A percentile compares a stretch with the other conserved stretches of the same genome.
These are phyloP conservation scores for Eristalis pertinax DNA, from an alignment of 2,888 invertebrate species.

Conservation along the genomic window DNA sequence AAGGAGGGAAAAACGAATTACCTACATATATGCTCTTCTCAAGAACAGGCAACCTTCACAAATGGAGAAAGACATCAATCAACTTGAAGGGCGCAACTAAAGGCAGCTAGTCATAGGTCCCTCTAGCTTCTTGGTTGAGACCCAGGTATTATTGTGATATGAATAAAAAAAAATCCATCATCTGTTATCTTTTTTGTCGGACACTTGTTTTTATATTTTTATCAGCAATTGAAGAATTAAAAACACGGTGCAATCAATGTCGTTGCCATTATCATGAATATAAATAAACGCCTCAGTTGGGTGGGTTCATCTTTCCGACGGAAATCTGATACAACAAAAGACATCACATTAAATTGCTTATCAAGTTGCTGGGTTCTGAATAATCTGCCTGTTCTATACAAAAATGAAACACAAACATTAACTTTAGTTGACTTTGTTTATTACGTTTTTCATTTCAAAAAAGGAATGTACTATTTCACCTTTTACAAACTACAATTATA, in stretches of 20 bases:
- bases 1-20: too few species aligned
- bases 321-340: neutral
- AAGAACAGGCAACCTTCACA: too few species aligned
- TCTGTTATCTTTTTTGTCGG: neutral
- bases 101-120: too few species aligned
- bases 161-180: neutral
- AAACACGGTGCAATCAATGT: neutral
- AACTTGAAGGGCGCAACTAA: too few species aligned
- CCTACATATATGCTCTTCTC: too few species aligned
- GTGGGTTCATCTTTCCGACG: neutral
- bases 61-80: too few species aligned
- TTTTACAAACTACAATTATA: conserved; percentile 25
- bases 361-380: neutral
- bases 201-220: neutral
- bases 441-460: conserved; percentile 26
- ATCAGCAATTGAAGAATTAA: neutral
- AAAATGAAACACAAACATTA: conserved; percentile 2
- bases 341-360: neutral
- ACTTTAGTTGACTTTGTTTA: conserved; percentile 24
- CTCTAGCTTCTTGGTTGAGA: too few species aligned
- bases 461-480: conserved; percentile 62
- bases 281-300: neutral
- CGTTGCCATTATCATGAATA: neutral
- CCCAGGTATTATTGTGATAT: too few species aligned
- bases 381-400: neutral